These are phyloP conservation scores for Thunnus maccoyii DNA, from an alignment of 2,113 vertebrate species.

Conservation along the genomic window DNA sequence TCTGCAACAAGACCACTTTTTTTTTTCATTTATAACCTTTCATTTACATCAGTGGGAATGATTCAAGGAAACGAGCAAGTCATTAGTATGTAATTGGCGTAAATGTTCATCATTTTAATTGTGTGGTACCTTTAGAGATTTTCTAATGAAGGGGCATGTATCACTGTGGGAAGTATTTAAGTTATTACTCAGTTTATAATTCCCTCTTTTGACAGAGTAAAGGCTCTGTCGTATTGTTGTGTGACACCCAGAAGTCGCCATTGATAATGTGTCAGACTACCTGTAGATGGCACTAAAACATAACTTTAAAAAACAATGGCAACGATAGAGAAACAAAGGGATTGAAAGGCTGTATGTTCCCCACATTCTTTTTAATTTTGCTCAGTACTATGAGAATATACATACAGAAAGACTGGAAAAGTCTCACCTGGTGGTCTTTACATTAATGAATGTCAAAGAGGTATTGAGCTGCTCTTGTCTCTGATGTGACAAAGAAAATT, in stretches of 20 bases:
- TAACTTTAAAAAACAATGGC: slow-evolving; percentile 35
- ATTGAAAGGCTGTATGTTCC: slow-evolving; percentile 12
- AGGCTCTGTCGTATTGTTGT: not conserved
- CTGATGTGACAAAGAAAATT: not conserved
- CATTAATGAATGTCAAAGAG: slow-evolving; percentile 5
- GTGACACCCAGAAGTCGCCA: not conserved
- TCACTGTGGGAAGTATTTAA: not conserved
- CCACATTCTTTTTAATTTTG: slow-evolving; percentile 21
- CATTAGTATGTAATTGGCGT: too few relatives aligned
- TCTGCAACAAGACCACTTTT: not conserved
- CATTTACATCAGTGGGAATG: too few relatives aligned
- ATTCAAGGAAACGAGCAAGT: too few relatives aligned
- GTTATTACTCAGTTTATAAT: not conserved
- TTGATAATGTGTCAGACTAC: slow-evolving; percentile 16
- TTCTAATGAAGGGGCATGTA: not conserved
- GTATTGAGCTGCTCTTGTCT: not conserved
- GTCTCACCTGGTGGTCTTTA: slow-evolving; percentile 15
- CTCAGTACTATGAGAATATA: slow-evolving; percentile 22
- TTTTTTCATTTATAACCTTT: not conserved
- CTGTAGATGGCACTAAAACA: slow-evolving; percentile 81
- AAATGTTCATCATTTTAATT: not conserved
- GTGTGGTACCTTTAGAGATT: not conserved
- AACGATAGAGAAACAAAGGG: slow-evolving; percentile 41
- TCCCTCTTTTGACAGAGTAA: not conserved
- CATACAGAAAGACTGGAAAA: not conserved